Conservation (phyloP, 2,888 invertebrate species). For the Calliopum simillimum region DNA sequence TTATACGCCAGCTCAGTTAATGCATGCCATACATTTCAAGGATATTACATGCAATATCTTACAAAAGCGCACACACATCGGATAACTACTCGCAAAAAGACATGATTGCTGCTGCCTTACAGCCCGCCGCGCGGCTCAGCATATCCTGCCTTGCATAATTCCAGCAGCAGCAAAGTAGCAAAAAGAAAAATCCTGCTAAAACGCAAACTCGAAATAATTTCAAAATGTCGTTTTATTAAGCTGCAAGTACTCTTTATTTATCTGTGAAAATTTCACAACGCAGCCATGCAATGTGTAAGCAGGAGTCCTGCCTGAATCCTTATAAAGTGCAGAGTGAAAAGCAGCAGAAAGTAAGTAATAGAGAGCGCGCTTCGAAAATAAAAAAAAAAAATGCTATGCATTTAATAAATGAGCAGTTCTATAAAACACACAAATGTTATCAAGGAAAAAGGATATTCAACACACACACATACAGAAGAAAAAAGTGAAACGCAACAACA, state of each 20-base stretch:
- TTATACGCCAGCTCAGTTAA: slow-evolving; percentile 10
- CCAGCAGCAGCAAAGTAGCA: background rate
- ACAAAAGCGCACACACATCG: slow-evolving; percentile 3
- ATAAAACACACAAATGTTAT: background rate
- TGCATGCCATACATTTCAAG: slow-evolving; percentile 30
- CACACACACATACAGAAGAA: background rate
- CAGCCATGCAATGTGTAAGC: background rate
- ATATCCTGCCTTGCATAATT: background rate
- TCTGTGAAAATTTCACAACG: slow-evolving; percentile 17
- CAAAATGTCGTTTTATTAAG: slow-evolving; percentile 35
- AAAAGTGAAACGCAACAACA: background rate
- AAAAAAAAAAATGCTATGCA: background rate
- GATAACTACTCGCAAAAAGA: background rate
- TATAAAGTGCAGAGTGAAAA: too few species aligned
- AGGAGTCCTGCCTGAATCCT: too few species aligned
- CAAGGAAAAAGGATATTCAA: background rate
- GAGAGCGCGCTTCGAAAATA: too few species aligned
- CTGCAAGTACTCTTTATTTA: slow-evolving; percentile 32
- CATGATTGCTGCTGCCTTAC: too few species aligned
- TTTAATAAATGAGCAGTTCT: slow-evolving; percentile 35
- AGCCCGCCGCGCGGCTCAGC: background rate
- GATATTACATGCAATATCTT: slow-evolving; percentile 31
- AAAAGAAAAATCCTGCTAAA: slow-evolving; percentile 7
- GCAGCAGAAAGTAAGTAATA: too few species aligned
- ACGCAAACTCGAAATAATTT: slow-evolving; percentile 34